phyloP scores from a whole-genome alignment of 1,140 invertebrate genomes.

The Sinella curviseta region DNA sequence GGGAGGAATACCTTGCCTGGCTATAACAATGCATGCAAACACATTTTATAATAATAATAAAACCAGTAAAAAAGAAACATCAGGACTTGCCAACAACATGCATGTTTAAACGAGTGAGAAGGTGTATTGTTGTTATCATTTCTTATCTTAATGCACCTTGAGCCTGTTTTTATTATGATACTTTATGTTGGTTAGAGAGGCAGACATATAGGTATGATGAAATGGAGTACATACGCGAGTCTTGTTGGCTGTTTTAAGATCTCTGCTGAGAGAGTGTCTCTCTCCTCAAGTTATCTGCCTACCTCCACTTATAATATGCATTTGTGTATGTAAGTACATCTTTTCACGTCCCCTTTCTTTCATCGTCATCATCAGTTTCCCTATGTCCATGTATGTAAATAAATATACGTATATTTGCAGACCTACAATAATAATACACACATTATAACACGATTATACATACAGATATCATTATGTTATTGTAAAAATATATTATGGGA shows the following conservation, averaged over 20 bases:
- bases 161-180: conserved; percentile 8
- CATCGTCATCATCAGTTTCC: background rate
- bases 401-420: conserved; percentile 2
- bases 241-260: background rate
- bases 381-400: conserved; percentile 23
- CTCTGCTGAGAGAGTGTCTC: too few relatives aligned
- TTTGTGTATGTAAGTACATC: too few relatives aligned
- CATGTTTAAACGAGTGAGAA: background rate
- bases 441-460: background rate
- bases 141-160: background rate
- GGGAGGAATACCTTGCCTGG: too few relatives aligned
- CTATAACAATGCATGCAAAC: too few relatives aligned
- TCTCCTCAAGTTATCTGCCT: too few relatives aligned
- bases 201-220: background rate
- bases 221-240: background rate
- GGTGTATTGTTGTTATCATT: background rate
- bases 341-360: conserved; percentile 3
- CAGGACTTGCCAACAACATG: background rate
- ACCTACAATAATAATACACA: background rate
- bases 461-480: background rate
- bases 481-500: background rate
- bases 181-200: background rate
- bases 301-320: too few relatives aligned
- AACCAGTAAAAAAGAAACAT: background rate
- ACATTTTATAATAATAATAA: too few relatives aligned